Base-by-base conservation (phyloP, 2,797 vertebrate genomes). In the Taeniopygia guttata region DNA sequence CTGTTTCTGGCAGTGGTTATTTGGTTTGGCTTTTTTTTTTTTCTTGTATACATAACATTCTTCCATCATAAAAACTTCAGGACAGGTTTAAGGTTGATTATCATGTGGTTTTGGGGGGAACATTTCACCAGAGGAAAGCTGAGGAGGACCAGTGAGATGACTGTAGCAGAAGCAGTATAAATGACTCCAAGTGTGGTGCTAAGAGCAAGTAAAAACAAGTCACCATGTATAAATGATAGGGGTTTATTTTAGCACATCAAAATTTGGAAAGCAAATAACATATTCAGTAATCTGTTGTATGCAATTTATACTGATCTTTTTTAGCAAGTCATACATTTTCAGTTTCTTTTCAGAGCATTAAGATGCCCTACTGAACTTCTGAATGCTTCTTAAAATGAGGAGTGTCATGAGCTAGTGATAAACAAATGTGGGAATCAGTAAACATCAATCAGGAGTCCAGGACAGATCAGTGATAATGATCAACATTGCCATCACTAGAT, bases 401-500 rank as follows among this genome's bases (percentile, higher is more conserved):
- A 81, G 56, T n/a, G 26, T 54, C 48, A 59, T 21, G n/a, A 87
- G 48, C 18, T 87, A 42, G 63, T 3, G 20, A 70, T 43, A 87
- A 69, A 93, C 38, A 60, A 69, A 80, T 36, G 77, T 69, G 59
- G 34, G 59, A 62, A 80, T 58, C 32, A 29, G 73, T 29, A 56
- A 88, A 69, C 34, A 84, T 42, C 89, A 84, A 40, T 56, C 68
- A 88, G 59, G 55, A 85, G 40, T 14, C 49, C 66, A 69, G 81
- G 77, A 48, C 3, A 43, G 64, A 43, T 64, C n/a, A 64, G 72
- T 40, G 81, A n/a, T 48, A 55, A 51, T 18, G 18, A 79, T 38
- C 69, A 80, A 38, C 46, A 66, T 49, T 66, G 59, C 34, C 51
- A 43, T 59, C 79, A 77, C 42, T 60, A 76, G 34, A 48, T 55